Percentiles rank a stretch among this genome's conserved stretches.
These are phyloP conservation scores for Meleagris gallopavo DNA, from an alignment of 2,113 vertebrate species.

Conservation along the genomic window DNA sequence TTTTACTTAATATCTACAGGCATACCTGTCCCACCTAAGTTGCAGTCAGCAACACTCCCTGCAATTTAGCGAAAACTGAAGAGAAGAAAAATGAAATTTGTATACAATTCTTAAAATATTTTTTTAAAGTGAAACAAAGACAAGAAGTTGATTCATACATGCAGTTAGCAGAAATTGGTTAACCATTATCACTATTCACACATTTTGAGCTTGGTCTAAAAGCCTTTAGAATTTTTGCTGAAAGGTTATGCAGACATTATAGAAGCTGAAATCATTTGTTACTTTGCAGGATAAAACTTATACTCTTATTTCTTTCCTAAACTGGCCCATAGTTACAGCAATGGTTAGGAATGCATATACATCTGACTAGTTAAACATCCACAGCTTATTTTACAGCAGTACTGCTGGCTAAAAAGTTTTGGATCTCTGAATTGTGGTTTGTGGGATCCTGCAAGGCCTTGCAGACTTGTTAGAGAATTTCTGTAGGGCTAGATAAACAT, in stretches of 20 bases:
- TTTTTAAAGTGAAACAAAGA: background rate
- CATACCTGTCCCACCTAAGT: constrained; percentile 89
- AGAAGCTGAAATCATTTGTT: background rate
- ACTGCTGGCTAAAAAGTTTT: constrained; percentile 14
- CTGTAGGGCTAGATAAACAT: constrained; percentile 36
- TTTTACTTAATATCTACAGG: constrained; percentile 83
- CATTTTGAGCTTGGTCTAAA: background rate
- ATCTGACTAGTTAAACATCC: constrained; percentile 42
- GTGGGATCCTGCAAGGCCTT: background rate
- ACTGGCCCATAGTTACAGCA: background rate
- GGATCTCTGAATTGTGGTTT: constrained; percentile 15
- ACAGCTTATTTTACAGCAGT: constrained; percentile 32
- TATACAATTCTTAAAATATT: background rate
- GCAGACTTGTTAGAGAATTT: constrained; percentile 17
- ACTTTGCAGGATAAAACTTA: background rate
- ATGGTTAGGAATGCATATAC: constrained; percentile 8
- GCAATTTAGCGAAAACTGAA: background rate
- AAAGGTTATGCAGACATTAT: background rate
- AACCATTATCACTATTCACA: background rate
- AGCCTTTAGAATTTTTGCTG: background rate
- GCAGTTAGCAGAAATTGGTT: background rate
- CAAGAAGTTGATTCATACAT: background rate
- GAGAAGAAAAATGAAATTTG: background rate
- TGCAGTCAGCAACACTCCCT: constrained; percentile 87
- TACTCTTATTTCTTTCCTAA: background rate